Evolutionary conservation across 2,888 invertebrate species (phyloP).

Genomic region (Spisula subtruncata): DNA sequence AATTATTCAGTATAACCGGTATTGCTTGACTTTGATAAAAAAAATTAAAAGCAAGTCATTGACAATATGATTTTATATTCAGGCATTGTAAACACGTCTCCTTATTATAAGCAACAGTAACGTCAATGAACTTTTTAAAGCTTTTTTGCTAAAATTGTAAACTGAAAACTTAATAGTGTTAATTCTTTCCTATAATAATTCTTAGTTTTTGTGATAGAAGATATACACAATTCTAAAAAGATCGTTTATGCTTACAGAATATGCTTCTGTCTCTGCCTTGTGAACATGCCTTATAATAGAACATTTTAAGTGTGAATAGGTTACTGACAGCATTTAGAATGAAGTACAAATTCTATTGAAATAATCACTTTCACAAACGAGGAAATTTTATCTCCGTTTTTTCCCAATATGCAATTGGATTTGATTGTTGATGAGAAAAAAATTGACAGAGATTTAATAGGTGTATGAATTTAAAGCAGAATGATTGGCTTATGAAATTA

Average conservation of each 20-base stretch:
- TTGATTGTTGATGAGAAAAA: constrained; percentile 12
- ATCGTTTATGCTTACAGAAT: not conserved
- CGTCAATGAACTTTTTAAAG: not conserved
- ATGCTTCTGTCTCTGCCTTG: too few species aligned
- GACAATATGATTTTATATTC: not conserved
- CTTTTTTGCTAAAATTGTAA: not conserved
- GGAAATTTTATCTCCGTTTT: not conserved
- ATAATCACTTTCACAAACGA: constrained; percentile 5
- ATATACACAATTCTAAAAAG: not conserved
- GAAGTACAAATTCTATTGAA: not conserved
- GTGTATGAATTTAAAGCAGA: constrained; percentile 14
- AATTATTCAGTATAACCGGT: not conserved
- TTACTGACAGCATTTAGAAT: not conserved
- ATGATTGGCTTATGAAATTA: constrained; percentile 15
- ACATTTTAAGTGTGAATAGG: not conserved
- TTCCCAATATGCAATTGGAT: not conserved
- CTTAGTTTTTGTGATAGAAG: not conserved
- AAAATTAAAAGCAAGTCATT: not conserved
- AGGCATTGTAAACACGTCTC: not conserved
- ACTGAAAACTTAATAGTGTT: not conserved
- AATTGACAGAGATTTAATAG: constrained; percentile 9
- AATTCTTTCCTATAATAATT: not conserved
- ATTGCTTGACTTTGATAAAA: not conserved
- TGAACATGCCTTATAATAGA: too few species aligned
- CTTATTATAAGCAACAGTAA: not conserved